These are phyloP conservation scores for Orthosia gothica DNA, from an alignment of 2,888 invertebrate species.

Conservation along the genomic window DNA sequence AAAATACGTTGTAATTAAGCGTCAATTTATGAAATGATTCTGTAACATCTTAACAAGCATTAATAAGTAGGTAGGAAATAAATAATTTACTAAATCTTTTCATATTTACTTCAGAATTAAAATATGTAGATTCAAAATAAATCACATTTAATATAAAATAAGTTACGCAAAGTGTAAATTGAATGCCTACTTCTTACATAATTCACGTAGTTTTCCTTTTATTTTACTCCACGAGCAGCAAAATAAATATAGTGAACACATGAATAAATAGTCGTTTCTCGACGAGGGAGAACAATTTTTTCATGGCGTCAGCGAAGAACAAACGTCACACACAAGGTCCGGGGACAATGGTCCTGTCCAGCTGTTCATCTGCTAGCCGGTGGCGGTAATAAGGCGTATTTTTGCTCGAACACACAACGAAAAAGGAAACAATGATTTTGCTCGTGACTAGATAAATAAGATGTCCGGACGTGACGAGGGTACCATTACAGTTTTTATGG, in stretches of 20 bases:
- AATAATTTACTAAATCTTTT: neutral
- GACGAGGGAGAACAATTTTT: conserved; percentile 69
- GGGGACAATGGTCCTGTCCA: conserved; percentile 83
- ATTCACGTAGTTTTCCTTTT: conserved; percentile 38
- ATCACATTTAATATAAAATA: conserved; percentile 9
- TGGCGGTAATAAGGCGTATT: conserved; percentile 87
- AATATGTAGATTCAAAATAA: neutral
- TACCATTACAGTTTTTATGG: conserved; percentile 89
- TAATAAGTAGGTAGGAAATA: neutral
- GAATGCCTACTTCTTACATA: conserved; percentile 12
- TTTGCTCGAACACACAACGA: conserved; percentile 83
- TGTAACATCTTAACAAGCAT: neutral
- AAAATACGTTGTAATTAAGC: conserved; percentile 25
- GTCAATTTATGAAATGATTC: conserved; percentile 12
- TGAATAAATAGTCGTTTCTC: conserved; percentile 77
- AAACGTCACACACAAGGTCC: conserved; percentile 85
- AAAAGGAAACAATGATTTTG: conserved; percentile 90
- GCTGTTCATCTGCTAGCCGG: conserved; percentile 86
- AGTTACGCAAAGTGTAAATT: neutral
- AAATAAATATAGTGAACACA: conserved; percentile 71
- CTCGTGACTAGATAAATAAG: conserved; percentile 90
- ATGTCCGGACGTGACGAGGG: conserved; percentile 90
- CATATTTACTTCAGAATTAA: neutral
- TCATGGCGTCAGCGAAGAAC: conserved; percentile 74
- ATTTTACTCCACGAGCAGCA: conserved; percentile 58